Evolutionary conservation across 2,888 invertebrate genomes (phyloP), one percentile per base, ranked within the genome.

Genomic region (Kuschelorhynchus macadamiae): DNA sequence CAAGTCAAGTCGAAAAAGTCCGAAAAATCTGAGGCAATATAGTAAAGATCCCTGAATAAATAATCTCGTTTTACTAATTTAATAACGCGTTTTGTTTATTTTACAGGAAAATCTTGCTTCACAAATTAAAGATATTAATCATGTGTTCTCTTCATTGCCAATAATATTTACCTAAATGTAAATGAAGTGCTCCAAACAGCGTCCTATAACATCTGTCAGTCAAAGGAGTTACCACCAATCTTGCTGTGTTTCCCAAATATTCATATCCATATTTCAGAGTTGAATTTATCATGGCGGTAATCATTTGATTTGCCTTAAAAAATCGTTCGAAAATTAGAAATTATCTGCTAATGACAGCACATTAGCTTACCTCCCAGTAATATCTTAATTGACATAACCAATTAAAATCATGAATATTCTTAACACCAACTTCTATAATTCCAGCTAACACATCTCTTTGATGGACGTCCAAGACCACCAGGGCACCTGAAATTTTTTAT

Each of bases 171-270:
- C 90, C 92, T 76, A 97, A 87, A 85, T 96, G 93, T 71, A 97
- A 87, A 86, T 95, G 94, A 76, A 96, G 85, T 0, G 97, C 97
- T 1, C 96, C 95, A 80, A 97, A 95, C 32, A 97, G 85, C 0
- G 97, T 97, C 52, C 97, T 89, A 82, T 95, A 97, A 82, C 94
- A 95, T 44, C 97, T 88, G 85, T 97, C 97, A 0, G 97, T 97
- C 67, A 97, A 86, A 0, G 97, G 97, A 0, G 97, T 97, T 65
- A 97, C 95, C 3, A 97, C 97, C 14, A 97, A 86, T 14, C 96
- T 88, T 0, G 92, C 87, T 0, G 93, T 91, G 80, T 97, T 97
- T 1, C 96, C 97, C 56, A 98, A 87, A 83, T 97, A 98, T 84
- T 98, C 97, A 81, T 97, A 96, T 0, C 96, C 96, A 83, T 98